Percentiles rank a stretch among this genome's conserved stretches.
phyloP scores from a whole-genome alignment of 2,797 vertebrate genomes.

The Novumbra hubbsi region DNA sequence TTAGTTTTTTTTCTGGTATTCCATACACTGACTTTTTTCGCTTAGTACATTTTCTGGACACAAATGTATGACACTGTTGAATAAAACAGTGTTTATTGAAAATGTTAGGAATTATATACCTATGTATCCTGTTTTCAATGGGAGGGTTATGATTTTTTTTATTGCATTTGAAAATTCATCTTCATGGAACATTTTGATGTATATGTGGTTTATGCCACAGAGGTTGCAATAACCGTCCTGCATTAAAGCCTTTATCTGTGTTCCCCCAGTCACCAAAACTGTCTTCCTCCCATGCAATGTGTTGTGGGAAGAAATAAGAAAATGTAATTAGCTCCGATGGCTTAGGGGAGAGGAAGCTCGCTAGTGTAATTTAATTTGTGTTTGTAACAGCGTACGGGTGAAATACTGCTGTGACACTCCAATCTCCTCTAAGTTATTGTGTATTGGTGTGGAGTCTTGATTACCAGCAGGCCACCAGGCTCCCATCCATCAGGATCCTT shows the following conservation, averaged over 20 bases:
- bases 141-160: too few species aligned
- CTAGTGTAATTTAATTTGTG: conserved; percentile 46
- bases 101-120: too few species aligned
- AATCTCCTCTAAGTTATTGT: conserved; percentile 58
- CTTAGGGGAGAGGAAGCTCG: conserved; percentile 35
- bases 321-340: conserved; percentile 34
- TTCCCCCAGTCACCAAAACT: neutral
- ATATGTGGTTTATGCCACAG: too few species aligned
- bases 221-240: too few species aligned
- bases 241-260: neutral
- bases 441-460: conserved; percentile 52
- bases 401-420: conserved; percentile 51
- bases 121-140: too few species aligned
- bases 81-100: too few species aligned
- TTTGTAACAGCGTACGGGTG: conserved; percentile 21
- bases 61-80: too few species aligned
- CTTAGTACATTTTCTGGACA: too few species aligned
- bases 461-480: conserved; percentile 51
- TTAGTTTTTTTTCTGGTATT: too few species aligned
- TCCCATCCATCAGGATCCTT: conserved; percentile 54
- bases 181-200: too few species aligned
- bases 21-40: too few species aligned
- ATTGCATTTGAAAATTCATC: too few species aligned
- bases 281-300: neutral
- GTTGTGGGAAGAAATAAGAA: neutral